These are phyloP conservation scores for Gymnorhina tibicen DNA, from an alignment of 2,113 vertebrate genomes.

Conservation along the genomic window DNA sequence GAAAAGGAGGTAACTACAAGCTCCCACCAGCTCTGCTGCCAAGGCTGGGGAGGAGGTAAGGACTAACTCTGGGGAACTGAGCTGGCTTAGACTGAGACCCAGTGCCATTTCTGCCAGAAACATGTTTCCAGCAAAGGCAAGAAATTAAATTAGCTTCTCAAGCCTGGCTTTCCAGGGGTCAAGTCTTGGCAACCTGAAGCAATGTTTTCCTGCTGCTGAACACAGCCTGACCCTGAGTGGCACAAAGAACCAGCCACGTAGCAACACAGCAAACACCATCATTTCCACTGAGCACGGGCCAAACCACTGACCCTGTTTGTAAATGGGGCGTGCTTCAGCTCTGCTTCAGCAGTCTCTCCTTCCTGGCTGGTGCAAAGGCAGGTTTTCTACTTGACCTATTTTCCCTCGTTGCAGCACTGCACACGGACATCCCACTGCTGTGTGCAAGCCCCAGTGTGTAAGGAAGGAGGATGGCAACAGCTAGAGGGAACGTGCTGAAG, in stretches of 20 bases:
- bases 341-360: neutral
- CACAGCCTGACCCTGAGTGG: neutral
- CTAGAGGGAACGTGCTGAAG: neutral
- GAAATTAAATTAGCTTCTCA: neutral
- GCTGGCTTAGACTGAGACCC: neutral
- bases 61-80: neutral
- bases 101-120: neutral
- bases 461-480: neutral
- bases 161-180: neutral
- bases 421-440: neutral
- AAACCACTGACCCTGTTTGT: neutral
- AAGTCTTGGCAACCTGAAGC: neutral
- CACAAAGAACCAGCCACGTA: neutral
- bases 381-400: constrained; percentile 15
- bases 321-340: neutral
- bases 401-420: neutral
- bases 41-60: neutral
- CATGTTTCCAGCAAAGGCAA: neutral
- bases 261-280: neutral
- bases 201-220: neutral
- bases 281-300: neutral
- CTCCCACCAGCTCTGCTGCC: neutral
- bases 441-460: neutral
- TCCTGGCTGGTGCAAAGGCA: neutral
- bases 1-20: neutral